Evolutionary conservation across 1,140 invertebrate genomes (phyloP).

Genomic region (Atopsyche davidsoni): DNA sequence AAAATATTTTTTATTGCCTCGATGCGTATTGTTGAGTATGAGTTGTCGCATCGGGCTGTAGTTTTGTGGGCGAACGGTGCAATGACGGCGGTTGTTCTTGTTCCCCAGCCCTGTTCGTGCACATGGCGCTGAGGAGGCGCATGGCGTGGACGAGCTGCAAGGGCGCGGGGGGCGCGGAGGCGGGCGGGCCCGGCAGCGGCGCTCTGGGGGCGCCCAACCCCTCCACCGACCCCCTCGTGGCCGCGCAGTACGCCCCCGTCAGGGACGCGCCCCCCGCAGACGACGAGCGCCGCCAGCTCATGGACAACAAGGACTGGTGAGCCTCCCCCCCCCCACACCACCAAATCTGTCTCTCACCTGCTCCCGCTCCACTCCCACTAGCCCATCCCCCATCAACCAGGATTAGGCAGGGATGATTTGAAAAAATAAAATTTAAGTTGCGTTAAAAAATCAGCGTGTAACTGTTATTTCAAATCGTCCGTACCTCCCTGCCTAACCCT

Average conservation of each 20-base stretch:
- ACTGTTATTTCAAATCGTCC: no score
- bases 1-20: conserved; percentile 3
- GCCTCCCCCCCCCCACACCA: conserved; percentile 17
- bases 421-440: no score
- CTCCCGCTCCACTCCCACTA: no score
- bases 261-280: conserved; percentile 59
- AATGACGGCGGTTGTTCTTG: no score
- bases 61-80: no score
- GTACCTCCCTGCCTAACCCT: no score
- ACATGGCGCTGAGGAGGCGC: conserved; percentile 15
- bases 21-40: no score
- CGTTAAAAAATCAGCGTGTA: no score
- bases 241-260: conserved; percentile 62
- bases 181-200: conserved; percentile 36
- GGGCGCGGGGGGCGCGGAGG: conserved; percentile 34
- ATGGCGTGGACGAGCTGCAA: conserved; percentile 19
- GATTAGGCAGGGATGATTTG: no score
- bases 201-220: conserved; percentile 51
- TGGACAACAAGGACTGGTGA: conserved; percentile 64
- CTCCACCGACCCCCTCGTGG: conserved; percentile 63
- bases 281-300: conserved; percentile 61
- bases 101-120: conserved; percentile 16
- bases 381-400: no score
- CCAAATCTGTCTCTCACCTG: no score
- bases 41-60: no score